Evolutionary conservation across 2,888 invertebrate genomes (phyloP), one percentile per base, ranked within the genome.

Genomic region (Pteria penguin): DNA sequence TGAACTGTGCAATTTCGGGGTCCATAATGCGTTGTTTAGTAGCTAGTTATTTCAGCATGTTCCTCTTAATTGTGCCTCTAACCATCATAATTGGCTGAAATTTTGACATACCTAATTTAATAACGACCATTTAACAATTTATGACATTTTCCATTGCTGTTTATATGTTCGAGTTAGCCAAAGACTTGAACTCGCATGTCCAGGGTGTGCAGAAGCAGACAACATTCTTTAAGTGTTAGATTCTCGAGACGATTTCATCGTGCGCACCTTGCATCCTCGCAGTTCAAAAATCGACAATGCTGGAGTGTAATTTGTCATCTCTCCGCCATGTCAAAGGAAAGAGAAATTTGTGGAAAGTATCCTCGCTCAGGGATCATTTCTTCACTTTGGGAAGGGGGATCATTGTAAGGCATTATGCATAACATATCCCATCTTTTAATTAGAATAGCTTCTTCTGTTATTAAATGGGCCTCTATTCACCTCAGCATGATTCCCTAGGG

Each of bases 71-170:
- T 60, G 60, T 18, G 27, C 60, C 4, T 60, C 27, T 60, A 60
- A 60, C 60, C 29, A 27, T 60, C 60, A 60, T 60, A 60, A 60
- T 60, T 60, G 60, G 18, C 14, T 11, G 22, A 33, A 33, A 63
- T 36, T 45, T 36, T 33, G 45, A 36, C 31, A 31, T 57, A 54
- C 68, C 57, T 57, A 29, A 57, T 57, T 54, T 68, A 68, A 57
- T 55, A 54, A 57, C 68, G 57, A 31, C 32, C 33, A 68, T 68
- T 68, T 11, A 14, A 55, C 55, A 57, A 57, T 68, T 68, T 68
- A 68, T 68, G 68, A 68, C 68, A 68, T 68, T 68, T 68, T 29
- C 57, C 18, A 45, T 18, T 45, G 45, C 18, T n/a, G n/a, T n/a
- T n/a, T n/a, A n/a, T n/a, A n/a, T n/a, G n/a, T n/a, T n/a, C n/a